These are phyloP conservation scores for Takifugu flavidus DNA, from an alignment of 2,113 vertebrate species.

Conservation along the genomic window DNA sequence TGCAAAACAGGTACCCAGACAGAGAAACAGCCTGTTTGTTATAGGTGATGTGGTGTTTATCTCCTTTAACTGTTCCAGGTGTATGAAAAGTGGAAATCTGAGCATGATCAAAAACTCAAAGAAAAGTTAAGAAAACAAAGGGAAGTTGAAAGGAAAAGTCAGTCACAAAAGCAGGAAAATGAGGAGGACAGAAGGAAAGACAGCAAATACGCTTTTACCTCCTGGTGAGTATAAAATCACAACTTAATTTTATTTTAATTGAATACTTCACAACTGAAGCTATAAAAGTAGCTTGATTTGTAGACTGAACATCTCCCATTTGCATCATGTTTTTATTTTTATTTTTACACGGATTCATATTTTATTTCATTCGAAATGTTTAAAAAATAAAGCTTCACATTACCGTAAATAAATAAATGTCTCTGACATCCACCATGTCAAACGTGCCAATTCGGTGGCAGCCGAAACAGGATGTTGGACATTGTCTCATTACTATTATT, in stretches of 20 bases:
- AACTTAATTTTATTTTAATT: not conserved
- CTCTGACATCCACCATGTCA: too few species aligned
- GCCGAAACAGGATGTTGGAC: not conserved
- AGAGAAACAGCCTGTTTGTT: not conserved
- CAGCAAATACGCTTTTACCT: conserved; percentile 77
- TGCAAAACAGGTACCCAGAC: conserved; percentile 75
- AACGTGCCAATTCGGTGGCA: conserved; percentile 29
- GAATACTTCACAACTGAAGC: not conserved
- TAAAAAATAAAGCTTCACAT: not conserved
- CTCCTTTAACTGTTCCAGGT: conserved; percentile 68
- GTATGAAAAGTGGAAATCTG: conserved; percentile 90
- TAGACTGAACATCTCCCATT: too few species aligned
- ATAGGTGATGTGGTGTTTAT: not conserved
- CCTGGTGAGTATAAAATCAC: conserved; percentile 77
- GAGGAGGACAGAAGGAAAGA: conserved; percentile 78
- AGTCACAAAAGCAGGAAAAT: conserved; percentile 75
- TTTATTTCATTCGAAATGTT: too few species aligned
- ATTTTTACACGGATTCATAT: too few species aligned
- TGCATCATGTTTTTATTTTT: too few species aligned
- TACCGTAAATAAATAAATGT: too few species aligned
- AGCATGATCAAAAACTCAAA: conserved; percentile 76
- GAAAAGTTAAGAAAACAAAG: conserved; percentile 77
- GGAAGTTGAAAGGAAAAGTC: conserved; percentile 74
- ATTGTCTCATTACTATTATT: not conserved
- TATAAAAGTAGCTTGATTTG: not conserved